Evolutionary conservation across 2,797 vertebrate genomes (phyloP), one percentile per base, ranked within the genome.

Genomic region (Xyrichtys novacula): DNA sequence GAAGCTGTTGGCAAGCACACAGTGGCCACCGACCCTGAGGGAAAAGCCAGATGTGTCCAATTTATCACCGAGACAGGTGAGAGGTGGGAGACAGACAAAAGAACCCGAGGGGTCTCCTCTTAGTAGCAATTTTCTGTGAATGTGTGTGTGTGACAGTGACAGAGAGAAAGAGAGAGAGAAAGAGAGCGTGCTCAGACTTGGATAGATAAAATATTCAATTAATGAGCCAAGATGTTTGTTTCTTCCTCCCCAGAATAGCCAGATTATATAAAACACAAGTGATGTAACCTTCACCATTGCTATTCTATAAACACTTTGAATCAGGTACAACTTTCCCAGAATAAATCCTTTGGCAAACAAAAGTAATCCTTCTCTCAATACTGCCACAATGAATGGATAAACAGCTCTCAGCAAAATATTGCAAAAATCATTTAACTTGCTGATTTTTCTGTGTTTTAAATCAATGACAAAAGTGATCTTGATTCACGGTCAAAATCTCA

Each of bases 41-140:
- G 65, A 59, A 56, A 78, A 9, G 32, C 82, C 84, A 89, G 81
- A 88, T 86, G 85, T 87, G 76, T 80, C 70, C 57, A 83, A 85
- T 89, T 85, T 70, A 89, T 89, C 85, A 82, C 68, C 36, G 42
- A 81, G 80, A 85, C 68, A 81, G 68, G 72, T 78, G 69, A 84
- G 71, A 78, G 78, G 80, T 80, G 53, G 48, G 22, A 86, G 63
- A 87, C 77, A 65, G 40, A 57, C 36, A 40, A 52, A 70, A 31
- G 58, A 76, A 49, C 53, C 72, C 19, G 3, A 38, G 17, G 10
- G 38, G 36, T 73, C 32, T 53, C 59, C 32, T 83, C 49, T 61
- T 20, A 54, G 58, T 29, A 57, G 32, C 44, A 1, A 2, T 54
- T 69, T 17, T 39, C 40, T 64, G 29, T 52, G 6, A 67, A 44